Evolutionary conservation across 2,888 invertebrate genomes (phyloP), one percentile per base, ranked within the genome.

Genomic region (Meteorus colon): DNA sequence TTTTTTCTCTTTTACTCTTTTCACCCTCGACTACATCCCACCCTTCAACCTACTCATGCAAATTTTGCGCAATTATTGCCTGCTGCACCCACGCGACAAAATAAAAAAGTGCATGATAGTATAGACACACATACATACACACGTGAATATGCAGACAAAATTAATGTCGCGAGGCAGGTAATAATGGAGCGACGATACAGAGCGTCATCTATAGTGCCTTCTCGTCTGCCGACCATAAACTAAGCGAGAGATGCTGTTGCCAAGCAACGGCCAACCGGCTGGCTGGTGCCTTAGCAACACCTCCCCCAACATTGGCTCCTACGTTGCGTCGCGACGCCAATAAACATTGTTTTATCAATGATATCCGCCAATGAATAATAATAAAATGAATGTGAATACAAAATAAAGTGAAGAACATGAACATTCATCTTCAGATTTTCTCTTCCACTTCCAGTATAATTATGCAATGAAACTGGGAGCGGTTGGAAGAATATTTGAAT

Each of bases 191-290:
- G 77, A 63, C 27, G 45, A 62, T 63, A 5, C 29, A 63, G 19
- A 41, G 68, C 69, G 73, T 73, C 76, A 76, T 73, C 68, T 69
- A 55, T 63, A 76, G 62, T 63, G 60, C 60, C 41, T 51, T 67
- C 69, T 75, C 63, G 65, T 78, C 55, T 73, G 45, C 60, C 76
- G 77, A 75, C 73, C 71, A 62, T 74, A 77, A 73, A 76, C 69
- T 55, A 70, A 60, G 45, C 70, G 55, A 29, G 74, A 76, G 86
- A 87, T 85, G 86, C 83, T 86, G 86, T 88, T 87, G 86, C 87
- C 79, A 86, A 78, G 87, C 86, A 87, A 87, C 87, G 83, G 78
- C 85, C 85, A 86, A 87, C 86, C 83, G 84, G 82, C 82, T 83
- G 84, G 79, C 79, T 77, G 77, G 79, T 79, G 81, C 82, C 84